phyloP scores from a whole-genome alignment of 1,140 invertebrate species.

The Solenopsis invicta region DNA sequence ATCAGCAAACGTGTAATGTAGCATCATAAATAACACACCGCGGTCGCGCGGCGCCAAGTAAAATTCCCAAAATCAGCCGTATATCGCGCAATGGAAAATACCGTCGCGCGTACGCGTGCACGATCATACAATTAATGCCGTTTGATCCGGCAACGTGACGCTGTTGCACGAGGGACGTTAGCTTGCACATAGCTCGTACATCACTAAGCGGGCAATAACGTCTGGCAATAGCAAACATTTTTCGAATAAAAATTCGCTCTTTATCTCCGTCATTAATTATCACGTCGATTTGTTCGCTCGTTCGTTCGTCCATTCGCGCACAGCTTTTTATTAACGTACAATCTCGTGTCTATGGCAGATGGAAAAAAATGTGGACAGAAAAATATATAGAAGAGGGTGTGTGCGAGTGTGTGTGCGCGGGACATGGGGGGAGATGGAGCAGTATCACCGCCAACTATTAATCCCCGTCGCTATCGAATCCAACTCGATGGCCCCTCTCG shows the following conservation, averaged over 20 bases:
- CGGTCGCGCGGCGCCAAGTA: neutral
- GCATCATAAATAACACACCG: constrained; percentile 35
- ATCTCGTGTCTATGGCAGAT: constrained; percentile 48
- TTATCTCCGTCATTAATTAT: constrained; percentile 60
- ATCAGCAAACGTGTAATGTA: constrained; percentile 16
- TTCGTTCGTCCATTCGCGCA: neutral
- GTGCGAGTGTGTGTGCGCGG: neutral
- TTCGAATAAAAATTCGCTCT: constrained; percentile 52
- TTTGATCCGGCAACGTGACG: constrained; percentile 18
- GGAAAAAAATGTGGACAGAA: constrained; percentile 54
- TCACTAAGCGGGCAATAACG: constrained; percentile 40
- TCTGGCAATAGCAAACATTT: constrained; percentile 20
- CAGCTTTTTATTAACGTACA: constrained; percentile 46
- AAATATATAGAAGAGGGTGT: constrained; percentile 40
- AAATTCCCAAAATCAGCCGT: constrained; percentile 33
- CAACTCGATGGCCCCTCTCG: constrained; percentile 50
- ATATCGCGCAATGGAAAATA: constrained; percentile 25
- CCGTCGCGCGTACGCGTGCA: neutral
- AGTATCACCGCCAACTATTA: constrained; percentile 56
- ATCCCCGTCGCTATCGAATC: constrained; percentile 26
- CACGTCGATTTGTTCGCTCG: constrained; percentile 28
- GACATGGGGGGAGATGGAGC: neutral
- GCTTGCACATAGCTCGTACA: constrained; percentile 1
- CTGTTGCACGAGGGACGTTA: constrained; percentile 14
- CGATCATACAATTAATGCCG: constrained; percentile 26